phyloP scores from a whole-genome alignment of 2,888 invertebrate genomes.

The Dorcus hopei region DNA sequence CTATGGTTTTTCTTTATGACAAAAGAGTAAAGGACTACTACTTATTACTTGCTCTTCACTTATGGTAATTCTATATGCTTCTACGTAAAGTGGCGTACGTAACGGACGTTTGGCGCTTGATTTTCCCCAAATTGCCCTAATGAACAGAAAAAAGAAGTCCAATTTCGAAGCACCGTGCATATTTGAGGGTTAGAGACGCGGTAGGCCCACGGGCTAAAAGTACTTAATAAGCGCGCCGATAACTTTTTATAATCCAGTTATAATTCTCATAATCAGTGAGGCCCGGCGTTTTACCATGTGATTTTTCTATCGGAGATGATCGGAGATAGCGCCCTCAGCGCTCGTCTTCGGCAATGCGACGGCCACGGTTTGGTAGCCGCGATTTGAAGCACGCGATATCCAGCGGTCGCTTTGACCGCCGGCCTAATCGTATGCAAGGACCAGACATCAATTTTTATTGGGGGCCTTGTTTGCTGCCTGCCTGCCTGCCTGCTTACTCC shows the following conservation, averaged over 20 bases:
- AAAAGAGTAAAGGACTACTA: too few relatives aligned
- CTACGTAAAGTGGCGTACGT: too few relatives aligned
- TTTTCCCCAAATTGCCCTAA: too few relatives aligned
- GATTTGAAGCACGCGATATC: constrained; percentile 25
- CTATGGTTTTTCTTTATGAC: too few relatives aligned
- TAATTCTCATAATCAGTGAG: constrained; percentile 16
- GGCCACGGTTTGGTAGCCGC: constrained; percentile 23
- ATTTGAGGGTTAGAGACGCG: not conserved
- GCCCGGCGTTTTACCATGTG: constrained; percentile 8
- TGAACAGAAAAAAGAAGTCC: too few relatives aligned
- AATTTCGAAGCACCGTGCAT: too few relatives aligned
- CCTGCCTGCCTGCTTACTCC: constrained; percentile 9
- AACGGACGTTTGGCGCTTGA: too few relatives aligned
- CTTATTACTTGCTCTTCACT: too few relatives aligned
- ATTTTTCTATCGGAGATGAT: constrained; percentile 15
- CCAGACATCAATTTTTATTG: constrained; percentile 27
- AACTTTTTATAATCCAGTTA: constrained; percentile 7
- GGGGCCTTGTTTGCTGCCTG: constrained; percentile 15
- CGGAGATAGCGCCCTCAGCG: constrained; percentile 15
- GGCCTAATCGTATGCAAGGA: constrained; percentile 25
- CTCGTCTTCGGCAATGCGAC: constrained; percentile 17
- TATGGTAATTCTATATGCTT: too few relatives aligned
- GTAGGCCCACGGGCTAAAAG: not conserved
- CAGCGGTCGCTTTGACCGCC: constrained; percentile 23
- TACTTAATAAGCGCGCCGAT: not conserved